Conservation (phyloP, 2,888 invertebrate genomes). For the Diachrysia chrysitis region DNA sequence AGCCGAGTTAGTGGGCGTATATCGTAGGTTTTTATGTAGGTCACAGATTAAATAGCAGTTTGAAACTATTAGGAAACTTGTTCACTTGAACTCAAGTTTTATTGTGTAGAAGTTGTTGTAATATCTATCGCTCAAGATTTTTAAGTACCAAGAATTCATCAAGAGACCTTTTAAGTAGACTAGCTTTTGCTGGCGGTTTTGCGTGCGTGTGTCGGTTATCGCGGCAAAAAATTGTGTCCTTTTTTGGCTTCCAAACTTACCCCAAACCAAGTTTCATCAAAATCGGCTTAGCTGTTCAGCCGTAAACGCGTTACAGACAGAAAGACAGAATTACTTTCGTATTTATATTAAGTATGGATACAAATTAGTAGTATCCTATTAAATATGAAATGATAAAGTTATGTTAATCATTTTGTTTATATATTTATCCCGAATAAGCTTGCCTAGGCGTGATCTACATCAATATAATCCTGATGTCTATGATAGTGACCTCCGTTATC, state of each 20-base stretch:
- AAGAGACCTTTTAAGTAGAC: too few relatives aligned
- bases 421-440: not conserved
- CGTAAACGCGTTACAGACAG: too few relatives aligned
- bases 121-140: not conserved
- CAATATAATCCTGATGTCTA: not conserved
- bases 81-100: slow-evolving; percentile 18
- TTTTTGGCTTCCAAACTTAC: too few relatives aligned
- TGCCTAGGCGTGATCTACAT: too few relatives aligned
- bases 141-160: too few relatives aligned
- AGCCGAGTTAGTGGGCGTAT: slow-evolving; percentile 53
- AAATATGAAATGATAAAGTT: not conserved
- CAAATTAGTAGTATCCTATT: not conserved
- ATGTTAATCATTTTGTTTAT: not conserved
- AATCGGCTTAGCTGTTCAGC: too few relatives aligned
- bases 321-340: too few relatives aligned
- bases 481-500: not conserved
- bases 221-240: too few relatives aligned
- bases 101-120: not conserved
- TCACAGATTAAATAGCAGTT: slow-evolving; percentile 61
- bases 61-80: slow-evolving; percentile 36
- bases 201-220: too few relatives aligned
- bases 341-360: too few relatives aligned
- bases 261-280: too few relatives aligned
- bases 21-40: slow-evolving; percentile 64
- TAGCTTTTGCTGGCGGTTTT: too few relatives aligned